These are phyloP conservation scores for Dendrocincla tyrannina DNA, from an alignment of 2,797 vertebrate genomes.

Conservation along the genomic window DNA sequence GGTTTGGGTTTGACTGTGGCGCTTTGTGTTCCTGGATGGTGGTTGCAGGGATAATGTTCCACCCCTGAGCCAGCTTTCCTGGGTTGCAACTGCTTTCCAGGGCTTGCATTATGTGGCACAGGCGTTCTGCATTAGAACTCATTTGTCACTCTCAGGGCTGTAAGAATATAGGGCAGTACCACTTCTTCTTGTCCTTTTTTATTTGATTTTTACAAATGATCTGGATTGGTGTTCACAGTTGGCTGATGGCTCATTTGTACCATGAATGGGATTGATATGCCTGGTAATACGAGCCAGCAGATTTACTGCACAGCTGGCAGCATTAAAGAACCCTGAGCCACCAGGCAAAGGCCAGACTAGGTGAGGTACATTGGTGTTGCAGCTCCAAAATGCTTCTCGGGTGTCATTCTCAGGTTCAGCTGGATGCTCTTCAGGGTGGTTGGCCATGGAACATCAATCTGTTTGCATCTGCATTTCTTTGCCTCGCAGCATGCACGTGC, in stretches of 20 bases:
- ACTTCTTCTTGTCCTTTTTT: constrained; percentile 35
- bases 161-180: constrained; percentile 64
- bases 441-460: constrained; percentile 56
- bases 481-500: background rate
- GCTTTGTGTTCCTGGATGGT: background rate
- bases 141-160: constrained; percentile 62
- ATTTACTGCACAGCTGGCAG: constrained; percentile 72
- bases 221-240: constrained; percentile 45
- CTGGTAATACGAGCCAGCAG: constrained; percentile 71
- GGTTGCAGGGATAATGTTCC: background rate
- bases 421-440: constrained; percentile 49
- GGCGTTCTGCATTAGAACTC: constrained; percentile 62
- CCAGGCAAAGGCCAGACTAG: constrained; percentile 51
- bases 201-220: constrained; percentile 60
- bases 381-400: constrained; percentile 4
- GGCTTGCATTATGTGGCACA: constrained; percentile 61
- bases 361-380: constrained; percentile 47
- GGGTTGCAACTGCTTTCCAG: constrained; percentile 64
- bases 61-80: constrained; percentile 42
- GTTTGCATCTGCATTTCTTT: constrained; percentile 59
- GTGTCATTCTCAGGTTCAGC: background rate
- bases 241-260: constrained; percentile 71
- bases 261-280: constrained; percentile 59
- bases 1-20: background rate
- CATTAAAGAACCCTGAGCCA: constrained; percentile 56